Evolutionary conservation across 2,113 vertebrate genomes (phyloP).

Genomic region (Platycercus adscitus): DNA sequence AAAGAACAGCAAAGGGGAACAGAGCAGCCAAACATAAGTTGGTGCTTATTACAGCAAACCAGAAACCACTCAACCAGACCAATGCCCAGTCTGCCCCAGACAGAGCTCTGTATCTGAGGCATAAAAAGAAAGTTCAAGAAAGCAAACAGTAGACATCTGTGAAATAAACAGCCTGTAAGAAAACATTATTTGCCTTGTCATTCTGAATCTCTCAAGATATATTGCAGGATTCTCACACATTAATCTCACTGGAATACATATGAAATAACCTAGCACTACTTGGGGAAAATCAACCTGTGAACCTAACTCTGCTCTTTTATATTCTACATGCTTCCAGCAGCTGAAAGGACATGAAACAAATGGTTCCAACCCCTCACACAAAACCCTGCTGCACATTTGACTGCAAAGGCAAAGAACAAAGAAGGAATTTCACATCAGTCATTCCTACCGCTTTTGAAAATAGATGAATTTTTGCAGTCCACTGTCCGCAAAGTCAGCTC

Average conservation of each 20-base stretch:
- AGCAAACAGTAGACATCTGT: background rate
- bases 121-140: background rate
- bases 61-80: rapidly evolving
- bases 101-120: background rate
- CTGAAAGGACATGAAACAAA: background rate
- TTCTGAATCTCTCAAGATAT: background rate
- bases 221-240: background rate
- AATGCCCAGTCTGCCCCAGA: background rate
- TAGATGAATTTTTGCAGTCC: background rate
- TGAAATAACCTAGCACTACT: background rate
- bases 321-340: background rate
- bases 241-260: background rate
- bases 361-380: background rate
- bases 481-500: background rate
- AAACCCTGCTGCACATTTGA: background rate
- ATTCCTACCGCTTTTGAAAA: background rate
- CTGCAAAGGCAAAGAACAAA: background rate
- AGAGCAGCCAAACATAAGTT: background rate
- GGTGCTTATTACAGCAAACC: background rate
- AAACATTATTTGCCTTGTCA: background rate
- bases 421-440: background rate
- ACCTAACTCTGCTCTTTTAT: background rate
- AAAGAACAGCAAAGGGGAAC: background rate
- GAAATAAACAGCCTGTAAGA: background rate
- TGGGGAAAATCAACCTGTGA: background rate